Evolutionary conservation across 2,888 invertebrate species (phyloP).

Genomic region (Mesorhabditis belari): DNA sequence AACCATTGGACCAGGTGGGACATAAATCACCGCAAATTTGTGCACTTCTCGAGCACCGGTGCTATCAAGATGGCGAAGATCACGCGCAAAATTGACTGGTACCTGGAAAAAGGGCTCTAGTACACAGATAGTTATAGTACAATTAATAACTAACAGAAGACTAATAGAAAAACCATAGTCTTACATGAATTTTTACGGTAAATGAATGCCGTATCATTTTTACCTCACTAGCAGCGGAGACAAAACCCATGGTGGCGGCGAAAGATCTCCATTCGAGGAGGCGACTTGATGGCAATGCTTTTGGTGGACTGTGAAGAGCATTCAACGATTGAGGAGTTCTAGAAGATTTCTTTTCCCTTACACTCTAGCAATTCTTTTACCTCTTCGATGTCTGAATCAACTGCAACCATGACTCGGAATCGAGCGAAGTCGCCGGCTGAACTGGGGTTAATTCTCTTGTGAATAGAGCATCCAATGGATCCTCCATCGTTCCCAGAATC

Average conservation of each 20-base stretch:
- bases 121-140: neutral
- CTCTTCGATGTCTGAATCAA: neutral
- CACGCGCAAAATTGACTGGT: constrained; percentile 63
- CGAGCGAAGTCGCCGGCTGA: neutral
- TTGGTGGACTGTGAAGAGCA: neutral
- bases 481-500: constrained; percentile 33
- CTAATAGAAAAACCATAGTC: no score
- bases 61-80: constrained; percentile 82
- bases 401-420: neutral
- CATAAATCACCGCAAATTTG: constrained; percentile 60
- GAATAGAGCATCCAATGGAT: constrained; percentile 29
- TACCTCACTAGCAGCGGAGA: constrained; percentile 16
- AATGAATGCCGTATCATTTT: neutral
- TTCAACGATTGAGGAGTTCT: neutral
- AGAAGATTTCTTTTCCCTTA: neutral
- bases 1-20: neutral
- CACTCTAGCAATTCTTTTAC: neutral
- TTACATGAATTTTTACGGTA: neutral
- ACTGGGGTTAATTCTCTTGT: neutral
- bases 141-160: no score
- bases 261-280: constrained; percentile 28
- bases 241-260: constrained; percentile 26
- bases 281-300: neutral
- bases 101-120: constrained; percentile 5
- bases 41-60: constrained; percentile 73